These are phyloP conservation scores for Drusus annulatus DNA, from an alignment of 1,140 invertebrate species.

Conservation along the genomic window DNA sequence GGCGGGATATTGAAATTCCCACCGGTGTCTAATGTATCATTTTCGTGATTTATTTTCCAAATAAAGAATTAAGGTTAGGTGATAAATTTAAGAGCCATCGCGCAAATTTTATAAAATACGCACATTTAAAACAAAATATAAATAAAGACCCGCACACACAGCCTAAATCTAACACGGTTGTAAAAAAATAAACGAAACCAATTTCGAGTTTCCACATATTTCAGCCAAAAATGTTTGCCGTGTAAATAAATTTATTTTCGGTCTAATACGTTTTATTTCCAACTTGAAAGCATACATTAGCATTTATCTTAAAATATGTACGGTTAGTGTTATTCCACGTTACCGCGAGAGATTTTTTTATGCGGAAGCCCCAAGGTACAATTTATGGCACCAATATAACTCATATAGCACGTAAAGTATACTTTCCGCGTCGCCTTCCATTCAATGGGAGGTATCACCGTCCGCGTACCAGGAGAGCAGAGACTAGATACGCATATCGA, in stretches of 20 bases:
- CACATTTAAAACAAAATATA: no score
- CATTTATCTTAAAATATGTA: constrained; percentile 11
- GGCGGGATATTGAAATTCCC: constrained; percentile 25
- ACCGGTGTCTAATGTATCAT: constrained; percentile 5
- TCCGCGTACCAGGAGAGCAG: no score
- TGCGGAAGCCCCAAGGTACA: constrained; percentile 19
- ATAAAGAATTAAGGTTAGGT: not conserved
- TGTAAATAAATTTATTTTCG: constrained; percentile 25
- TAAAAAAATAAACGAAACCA: not conserved
- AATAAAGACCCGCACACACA: no score
- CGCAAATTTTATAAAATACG: no score
- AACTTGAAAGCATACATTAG: constrained; percentile 20
- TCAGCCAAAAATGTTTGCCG: not conserved
- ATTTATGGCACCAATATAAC: constrained; percentile 44
- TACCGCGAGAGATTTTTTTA: constrained; percentile 3
- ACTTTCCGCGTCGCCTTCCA: not conserved
- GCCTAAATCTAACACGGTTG: no score
- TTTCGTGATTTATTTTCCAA: constrained; percentile 16
- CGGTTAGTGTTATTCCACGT: constrained; percentile 19
- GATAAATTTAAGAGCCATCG: no score
- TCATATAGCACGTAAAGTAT: constrained; percentile 14
- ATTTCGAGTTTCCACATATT: constrained; percentile 6
- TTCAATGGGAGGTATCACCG: no score
- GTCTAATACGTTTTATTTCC: constrained; percentile 21
- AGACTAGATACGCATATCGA: no score